Conservation (phyloP, 2,113 vertebrate species). For the Pollachius pollachius region DNA sequence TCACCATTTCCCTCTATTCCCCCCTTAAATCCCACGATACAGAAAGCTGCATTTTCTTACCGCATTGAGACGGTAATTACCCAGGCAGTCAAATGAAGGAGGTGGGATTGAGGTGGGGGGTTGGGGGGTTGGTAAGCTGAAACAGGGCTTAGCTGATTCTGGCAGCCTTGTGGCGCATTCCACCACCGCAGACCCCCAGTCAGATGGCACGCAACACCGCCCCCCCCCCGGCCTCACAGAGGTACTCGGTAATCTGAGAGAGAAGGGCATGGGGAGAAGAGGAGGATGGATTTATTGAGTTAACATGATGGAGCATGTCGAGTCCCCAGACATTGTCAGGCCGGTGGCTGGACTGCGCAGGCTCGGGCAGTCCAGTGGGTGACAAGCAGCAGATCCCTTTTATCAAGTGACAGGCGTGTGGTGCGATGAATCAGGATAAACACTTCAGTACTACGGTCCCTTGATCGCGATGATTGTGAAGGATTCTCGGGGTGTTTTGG, state of each 20-base stretch:
- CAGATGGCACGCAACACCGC: too few species aligned
- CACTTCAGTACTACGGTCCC: too few species aligned
- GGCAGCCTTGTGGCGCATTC: too few species aligned
- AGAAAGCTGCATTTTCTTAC: slow-evolving; percentile 58
- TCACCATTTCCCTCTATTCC: slow-evolving; percentile 47
- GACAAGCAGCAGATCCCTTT: too few species aligned
- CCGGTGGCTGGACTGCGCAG: slow-evolving; percentile 11
- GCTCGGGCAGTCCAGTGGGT: not conserved
- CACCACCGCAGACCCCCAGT: too few species aligned
- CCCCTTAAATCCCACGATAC: slow-evolving; percentile 48
- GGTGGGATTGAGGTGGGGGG: not conserved
- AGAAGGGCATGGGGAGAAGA: slow-evolving; percentile 41
- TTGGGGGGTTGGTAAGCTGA: slow-evolving; percentile 48
- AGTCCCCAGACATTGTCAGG: slow-evolving; percentile 22
- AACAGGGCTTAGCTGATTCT: slow-evolving; percentile 13
- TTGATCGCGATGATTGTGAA: too few species aligned
- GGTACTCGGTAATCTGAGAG: slow-evolving; percentile 50
- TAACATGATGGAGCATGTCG: slow-evolving; percentile 16
- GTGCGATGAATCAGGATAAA: too few species aligned
- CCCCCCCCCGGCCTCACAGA: slow-evolving; percentile 17
- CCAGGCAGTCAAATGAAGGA: slow-evolving; percentile 64
- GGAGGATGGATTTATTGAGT: slow-evolving; percentile 27
- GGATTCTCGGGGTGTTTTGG: too few species aligned
- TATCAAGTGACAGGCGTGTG: too few species aligned
- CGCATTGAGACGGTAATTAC: slow-evolving; percentile 63